Evolutionary conservation across 2,888 invertebrate species (phyloP), one percentile per base, ranked within the genome.

Genomic region (Tenthredo scrophulariae): DNA sequence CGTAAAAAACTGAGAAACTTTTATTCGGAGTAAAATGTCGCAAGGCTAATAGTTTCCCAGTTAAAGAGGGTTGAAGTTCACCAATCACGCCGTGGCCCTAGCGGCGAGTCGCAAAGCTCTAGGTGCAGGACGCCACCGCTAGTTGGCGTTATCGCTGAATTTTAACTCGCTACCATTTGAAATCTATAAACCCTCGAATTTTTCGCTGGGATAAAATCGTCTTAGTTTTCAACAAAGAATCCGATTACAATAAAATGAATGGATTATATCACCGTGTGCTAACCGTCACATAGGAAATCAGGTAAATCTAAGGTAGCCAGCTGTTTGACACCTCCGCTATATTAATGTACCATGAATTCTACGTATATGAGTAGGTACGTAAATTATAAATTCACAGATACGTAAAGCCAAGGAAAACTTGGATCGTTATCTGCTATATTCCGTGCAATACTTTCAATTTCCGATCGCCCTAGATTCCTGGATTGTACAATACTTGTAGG

Each of bases 401-500:
- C 15, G 10, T 26, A 13, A 40, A 40, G 74, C 43, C 43, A 43
- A 74, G 74, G 43, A 74, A 74, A 74, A 74, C 74, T 74, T 74
- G 40, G n/a, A 43, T 29, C 74, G 74, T 74, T 43, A 43, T 40
- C 22, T 43, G 10, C 22, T 5, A 22, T 43, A 74, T 74, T 22
- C 22, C 74, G 6, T 46, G 43, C 74, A 22, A 77, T 77, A 77
- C 77, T 77, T 77, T 77, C 77, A 33, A 77, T 77, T 77, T 77
- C 77, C 77, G 50, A 77, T 77, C 54, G 77, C 37, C 54, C 77
- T 77, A 77, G 29, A 77, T 77, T 74, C 40, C 43, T 22, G 43
- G 33, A 18, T 62, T 62, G 33, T 67, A 67, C 54, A 54, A 54
- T 54, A 54, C 54, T 54, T n/a, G n/a, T n/a, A 54, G 54, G n/a